Base-by-base conservation (phyloP, 2,888 invertebrate species). In the Lasioglossum pauxillum region DNA sequence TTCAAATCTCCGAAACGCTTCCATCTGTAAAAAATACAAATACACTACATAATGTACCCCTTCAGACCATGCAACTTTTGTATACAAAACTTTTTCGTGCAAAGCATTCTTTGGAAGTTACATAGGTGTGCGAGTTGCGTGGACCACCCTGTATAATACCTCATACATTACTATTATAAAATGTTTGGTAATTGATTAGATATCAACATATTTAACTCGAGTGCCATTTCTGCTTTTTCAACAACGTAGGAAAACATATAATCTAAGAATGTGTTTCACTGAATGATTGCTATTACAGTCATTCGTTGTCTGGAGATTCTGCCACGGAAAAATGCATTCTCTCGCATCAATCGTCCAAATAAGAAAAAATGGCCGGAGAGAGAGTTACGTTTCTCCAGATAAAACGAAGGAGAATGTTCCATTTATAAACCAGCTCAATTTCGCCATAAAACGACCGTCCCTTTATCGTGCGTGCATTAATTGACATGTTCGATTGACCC, bases 401-500 rank as follows among this genome's bases (percentile, higher is more conserved):
- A 60, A 60, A 60, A 1, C n/a, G 27, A 64, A 31, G 31, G 31
- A 64, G 16, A 31, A 31, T 7, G 35, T 74, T 71, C 74, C 73
- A 84, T 84, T 84, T 77, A 77, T 57, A 82, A 84, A 82, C 75
- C 78, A 75, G 78, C 76, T 75, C 78, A 46, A 72, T 53, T 67
- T 84, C 75, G 80, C 60, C 69, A 80, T 64, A 71, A 57, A 76
- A 72, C 74, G 74, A 69, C 78, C 16, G 79, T 84, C 69, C 75
- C 53, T 84, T 79, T 75, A 67, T 67, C 46, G 53, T 76, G 60
- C 5, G 16, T 38, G 69, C 72, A 78, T 82, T 82, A 78, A 78
- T 74, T 78, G 76, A 46, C 73, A 79, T 27, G 78, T 75, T 78
- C 82, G 81, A 85, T 85, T 86, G 82, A 84, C 74, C 76, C 74